These are phyloP conservation scores for Athripsodes cinereus DNA, from an alignment of 2,888 invertebrate species.

Conservation along the genomic window DNA sequence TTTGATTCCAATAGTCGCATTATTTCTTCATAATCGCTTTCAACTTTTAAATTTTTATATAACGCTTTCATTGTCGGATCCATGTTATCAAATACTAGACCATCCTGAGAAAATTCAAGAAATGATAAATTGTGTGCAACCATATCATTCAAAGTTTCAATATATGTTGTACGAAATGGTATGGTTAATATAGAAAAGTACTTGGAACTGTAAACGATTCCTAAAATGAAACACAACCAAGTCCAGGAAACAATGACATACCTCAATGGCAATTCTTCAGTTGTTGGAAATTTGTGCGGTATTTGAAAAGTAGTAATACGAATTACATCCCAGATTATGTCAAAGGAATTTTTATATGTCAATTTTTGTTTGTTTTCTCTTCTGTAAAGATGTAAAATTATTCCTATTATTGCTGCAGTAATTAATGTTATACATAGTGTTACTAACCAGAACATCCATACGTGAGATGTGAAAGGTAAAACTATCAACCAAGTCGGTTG, in stretches of 20 bases:
- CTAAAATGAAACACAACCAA: constrained; percentile 9
- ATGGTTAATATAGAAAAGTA: constrained; percentile 10
- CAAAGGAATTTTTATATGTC: background rate
- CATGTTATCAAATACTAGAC: background rate
- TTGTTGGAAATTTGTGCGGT: constrained; percentile 10
- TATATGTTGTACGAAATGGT: constrained; percentile 5
- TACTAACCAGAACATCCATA: background rate
- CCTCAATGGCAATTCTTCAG: constrained; percentile 9
- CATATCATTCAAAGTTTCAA: constrained; percentile 13
- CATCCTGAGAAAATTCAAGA: background rate
- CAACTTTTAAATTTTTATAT: background rate
- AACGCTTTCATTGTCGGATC: background rate
- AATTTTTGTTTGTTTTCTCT: background rate
- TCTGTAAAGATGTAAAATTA: background rate
- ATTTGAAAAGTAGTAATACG: constrained; percentile 10
- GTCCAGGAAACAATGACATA: constrained; percentile 10
- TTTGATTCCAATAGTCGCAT: background rate
- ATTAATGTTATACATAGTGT: background rate
- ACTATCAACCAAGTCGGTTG: background rate
- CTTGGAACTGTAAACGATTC: constrained; percentile 10
- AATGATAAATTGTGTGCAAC: constrained; percentile 8
- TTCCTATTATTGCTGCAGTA: constrained; percentile 1
- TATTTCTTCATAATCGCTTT: background rate
- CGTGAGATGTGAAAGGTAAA: background rate
- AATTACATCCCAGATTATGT: constrained; percentile 10